A percentile compares a stretch with the other conserved stretches of the same genome.
phyloP scores from a whole-genome alignment of 2,113 vertebrate genomes.

The Aspidoscelis tigris region DNA sequence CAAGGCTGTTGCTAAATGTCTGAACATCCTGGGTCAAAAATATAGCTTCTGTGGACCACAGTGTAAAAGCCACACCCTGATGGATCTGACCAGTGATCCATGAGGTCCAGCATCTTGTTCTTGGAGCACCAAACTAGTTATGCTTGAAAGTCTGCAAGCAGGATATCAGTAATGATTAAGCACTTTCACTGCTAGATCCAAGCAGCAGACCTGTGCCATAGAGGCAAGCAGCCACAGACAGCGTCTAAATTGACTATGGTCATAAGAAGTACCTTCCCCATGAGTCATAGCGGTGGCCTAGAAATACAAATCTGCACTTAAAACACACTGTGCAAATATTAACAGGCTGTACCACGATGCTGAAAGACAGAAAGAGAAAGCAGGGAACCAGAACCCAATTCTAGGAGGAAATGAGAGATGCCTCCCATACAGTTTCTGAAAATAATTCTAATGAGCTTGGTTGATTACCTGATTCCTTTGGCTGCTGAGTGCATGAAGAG shows the following conservation, averaged over 20 bases:
- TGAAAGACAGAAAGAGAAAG: neutral
- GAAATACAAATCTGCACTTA: rapidly evolving
- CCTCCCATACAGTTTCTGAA: neutral
- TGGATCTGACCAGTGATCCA: neutral
- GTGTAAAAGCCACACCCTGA: neutral
- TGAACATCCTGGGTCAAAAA: too few relatives aligned
- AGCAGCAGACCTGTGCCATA: too few relatives aligned
- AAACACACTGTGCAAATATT: neutral
- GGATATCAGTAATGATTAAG: neutral
- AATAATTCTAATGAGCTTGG: neutral
- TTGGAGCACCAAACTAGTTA: neutral
- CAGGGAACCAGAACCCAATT: rapidly evolving
- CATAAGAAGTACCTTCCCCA: rapidly evolving
- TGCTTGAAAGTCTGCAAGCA: neutral
- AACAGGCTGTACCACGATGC: neutral
- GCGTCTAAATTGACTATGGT: rapidly evolving
- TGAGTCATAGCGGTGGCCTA: too few relatives aligned
- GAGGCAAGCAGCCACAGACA: rapidly evolving
- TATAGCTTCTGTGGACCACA: too few relatives aligned
- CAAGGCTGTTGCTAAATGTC: too few relatives aligned
- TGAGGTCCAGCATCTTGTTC: neutral
- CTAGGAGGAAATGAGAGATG: neutral
- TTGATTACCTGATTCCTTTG: neutral
- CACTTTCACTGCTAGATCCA: too few relatives aligned
- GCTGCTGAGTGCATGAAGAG: neutral